Evolutionary conservation across 2,797 vertebrate species (phyloP), one percentile per base, ranked within the genome.

Genomic region (Halcyon smyrnensis): DNA sequence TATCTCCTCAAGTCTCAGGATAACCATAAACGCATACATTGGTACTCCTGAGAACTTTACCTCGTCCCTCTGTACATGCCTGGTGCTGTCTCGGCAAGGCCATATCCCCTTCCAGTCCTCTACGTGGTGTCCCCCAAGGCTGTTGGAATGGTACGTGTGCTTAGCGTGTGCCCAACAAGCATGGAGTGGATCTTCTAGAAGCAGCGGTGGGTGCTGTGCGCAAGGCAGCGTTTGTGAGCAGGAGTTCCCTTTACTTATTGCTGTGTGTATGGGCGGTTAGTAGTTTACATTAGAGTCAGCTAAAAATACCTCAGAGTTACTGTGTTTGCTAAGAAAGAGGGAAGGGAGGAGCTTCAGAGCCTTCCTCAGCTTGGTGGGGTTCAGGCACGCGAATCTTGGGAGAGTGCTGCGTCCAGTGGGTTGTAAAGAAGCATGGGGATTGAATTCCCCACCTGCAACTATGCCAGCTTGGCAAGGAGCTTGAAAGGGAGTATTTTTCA

Each of bases 281-380:
- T 11, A 19, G 63, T 17, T 65, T 36, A 36, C 24, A 6, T 57
- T 12, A 28, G 18, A 57, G 63, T 23, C 34, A 46, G n/a, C 45
- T 28, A 60, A 30, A 18, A 53, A 53, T 51, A 68, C 11, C n/a
- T 83, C 37, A n/a, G 32, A 12, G 2, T 24, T 70, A 46, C 36
- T 23, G 57, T 13, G 1, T 68, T 87, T 83, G 46, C 65, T 37
- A 11, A 28, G 51, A 71, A 54, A 0, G 3, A 84, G 37, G 68
- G 60, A 84, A 34, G 63, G 56, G 34, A 69, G n/a, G 41, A 88
- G 18, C 21, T 69, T 68, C 48, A 12, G 39, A 32, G 34, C 23
- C 23, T 56, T 69, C 46, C 34, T 65, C 0, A 0, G 28, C 28
- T 46, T 57, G 14, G 4, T 6, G 13, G 2, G 0, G 2, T 65